Percentiles rank a stretch among this genome's conserved stretches.
Conservation (phyloP, 2,888 invertebrate species). For the Geotrupes spiniger region DNA sequence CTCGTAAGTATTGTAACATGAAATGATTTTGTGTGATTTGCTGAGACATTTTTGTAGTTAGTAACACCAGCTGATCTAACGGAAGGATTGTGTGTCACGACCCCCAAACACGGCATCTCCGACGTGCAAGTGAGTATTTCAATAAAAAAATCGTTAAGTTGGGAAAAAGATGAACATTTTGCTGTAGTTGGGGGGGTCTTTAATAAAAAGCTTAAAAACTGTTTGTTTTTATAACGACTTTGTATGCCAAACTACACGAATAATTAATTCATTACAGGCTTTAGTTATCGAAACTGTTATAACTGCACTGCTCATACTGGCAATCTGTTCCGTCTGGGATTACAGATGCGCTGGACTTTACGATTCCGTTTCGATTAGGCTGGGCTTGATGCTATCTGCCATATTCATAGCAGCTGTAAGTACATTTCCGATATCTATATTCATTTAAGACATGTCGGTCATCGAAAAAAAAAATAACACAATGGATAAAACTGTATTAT, state of each 20-base stretch:
- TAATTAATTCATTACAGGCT: conserved; percentile 49
- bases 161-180: too few species aligned
- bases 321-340: conserved; percentile 73
- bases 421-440: too few species aligned
- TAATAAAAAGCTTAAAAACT: too few species aligned
- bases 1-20: conserved; percentile 43
- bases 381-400: conserved; percentile 64
- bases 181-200: too few species aligned
- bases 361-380: conserved; percentile 65
- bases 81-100: not conserved
- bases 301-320: conserved; percentile 62
- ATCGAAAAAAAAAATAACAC: too few species aligned
- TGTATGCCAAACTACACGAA: too few species aligned
- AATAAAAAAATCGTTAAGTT: too few species aligned
- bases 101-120: not conserved
- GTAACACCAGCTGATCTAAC: not conserved
- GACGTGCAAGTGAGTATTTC: not conserved
- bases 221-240: too few species aligned
- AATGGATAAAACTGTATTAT: too few species aligned
- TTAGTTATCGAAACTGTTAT: conserved; percentile 63
- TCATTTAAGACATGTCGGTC: too few species aligned
- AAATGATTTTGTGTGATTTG: too few species aligned
- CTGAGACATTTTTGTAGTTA: not conserved
- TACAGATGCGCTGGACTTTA: conserved; percentile 62
- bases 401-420: conserved; percentile 66